Evolutionary conservation across 1,140 invertebrate genomes (phyloP), one percentile per base, ranked within the genome.

Genomic region (Sinella curviseta): DNA sequence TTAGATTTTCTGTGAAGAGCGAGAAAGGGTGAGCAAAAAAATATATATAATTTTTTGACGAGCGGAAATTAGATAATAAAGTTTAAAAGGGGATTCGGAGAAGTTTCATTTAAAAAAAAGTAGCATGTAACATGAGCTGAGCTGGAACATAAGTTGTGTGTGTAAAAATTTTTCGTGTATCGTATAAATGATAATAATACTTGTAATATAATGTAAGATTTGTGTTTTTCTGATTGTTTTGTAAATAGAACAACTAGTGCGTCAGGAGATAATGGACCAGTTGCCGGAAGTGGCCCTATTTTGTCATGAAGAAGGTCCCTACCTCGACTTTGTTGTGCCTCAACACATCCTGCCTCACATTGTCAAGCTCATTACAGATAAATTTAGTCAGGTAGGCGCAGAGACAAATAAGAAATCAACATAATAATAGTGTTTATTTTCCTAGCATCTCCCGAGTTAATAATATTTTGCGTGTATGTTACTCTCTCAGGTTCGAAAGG

Each of bases 221-320:
- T n/a, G 24, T n/a, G 14, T 8, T 60, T 60, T 60, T 26, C 24
- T 12, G 57, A 26, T 60, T 60, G 12, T 60, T 60, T 60, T n/a
- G n/a, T n/a, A n/a, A n/a, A 26, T 86, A 92, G 91, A 92, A 83
- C 87, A 88, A 2, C 85, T 86, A 20, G 89, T 92, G 4, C 86
- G 90, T 39, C 88, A 89, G 24, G 91, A 92, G 81, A 83, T 92
- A 82, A 89, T 92, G 84, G 90, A 92, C 81, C 91, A 92, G 81
- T 85, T 92, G 33, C 90, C 91, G 1, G 88, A 91, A 79, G 88
- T 92, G 75, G 91, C 90, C n/a, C 86, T 89, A 76, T 88, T 90
- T 80, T 91, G 90, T 83, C 88, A 90, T 79, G 89, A 91, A 80
- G 86, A 88, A 30, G 85, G 87, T 0, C 86, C 89, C 73, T 84